These are phyloP conservation scores for Parazoanthus darwini DNA, from an alignment of 92 coral and sea anemone genomes.

Conservation along the genomic window DNA sequence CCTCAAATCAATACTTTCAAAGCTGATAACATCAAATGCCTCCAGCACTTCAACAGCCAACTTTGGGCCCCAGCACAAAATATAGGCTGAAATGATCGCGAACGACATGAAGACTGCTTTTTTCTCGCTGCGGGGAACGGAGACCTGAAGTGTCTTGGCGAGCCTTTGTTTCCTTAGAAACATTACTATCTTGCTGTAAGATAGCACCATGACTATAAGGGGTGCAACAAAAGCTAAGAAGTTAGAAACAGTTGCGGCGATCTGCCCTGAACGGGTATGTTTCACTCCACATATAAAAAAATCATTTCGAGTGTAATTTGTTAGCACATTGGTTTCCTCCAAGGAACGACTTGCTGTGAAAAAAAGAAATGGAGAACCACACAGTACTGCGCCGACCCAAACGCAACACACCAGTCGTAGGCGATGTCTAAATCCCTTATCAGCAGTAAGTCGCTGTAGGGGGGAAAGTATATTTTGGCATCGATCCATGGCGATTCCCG, in stretches of 20 bases:
- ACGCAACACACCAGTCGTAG: background rate
- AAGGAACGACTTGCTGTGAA: background rate
- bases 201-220: background rate
- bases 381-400: slow-evolving; percentile 3
- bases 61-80: slow-evolving; percentile 22
- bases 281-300: background rate
- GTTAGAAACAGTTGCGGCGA: slow-evolving; percentile 2
- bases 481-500: slow-evolving; percentile 25
- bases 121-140: slow-evolving; percentile 18
- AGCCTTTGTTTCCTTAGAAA: slow-evolving; percentile 9
- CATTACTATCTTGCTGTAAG: background rate
- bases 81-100: slow-evolving; percentile 8
- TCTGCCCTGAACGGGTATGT: background rate
- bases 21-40: background rate
- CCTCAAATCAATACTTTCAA: background rate
- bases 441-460: background rate
- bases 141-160: background rate
- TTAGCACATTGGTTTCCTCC: background rate
- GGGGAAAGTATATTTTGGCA: slow-evolving; percentile 14
- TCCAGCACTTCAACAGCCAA: background rate
- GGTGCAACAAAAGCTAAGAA: slow-evolving; percentile 1
- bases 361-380: slow-evolving; percentile 4
- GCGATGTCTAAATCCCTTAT: background rate
- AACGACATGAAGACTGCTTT: slow-evolving; percentile 20
- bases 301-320: slow-evolving; percentile 4